Percentiles rank a stretch among this genome's conserved stretches.
Conservation (phyloP, 2,888 invertebrate species). For the Brassicogethes aeneus region DNA sequence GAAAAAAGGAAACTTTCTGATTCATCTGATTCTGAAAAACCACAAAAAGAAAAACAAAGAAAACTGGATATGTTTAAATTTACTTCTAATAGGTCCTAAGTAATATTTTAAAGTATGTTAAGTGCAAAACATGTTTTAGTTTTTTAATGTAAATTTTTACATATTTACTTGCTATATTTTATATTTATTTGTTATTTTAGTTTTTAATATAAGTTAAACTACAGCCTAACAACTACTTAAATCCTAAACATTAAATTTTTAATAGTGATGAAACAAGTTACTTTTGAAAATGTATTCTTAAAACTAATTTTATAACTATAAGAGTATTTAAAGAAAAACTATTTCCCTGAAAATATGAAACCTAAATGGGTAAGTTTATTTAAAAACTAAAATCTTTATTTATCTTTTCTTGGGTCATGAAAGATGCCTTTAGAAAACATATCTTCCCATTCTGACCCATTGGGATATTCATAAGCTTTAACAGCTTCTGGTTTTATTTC, state of each 20-base stretch:
- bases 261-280: conserved; percentile 7
- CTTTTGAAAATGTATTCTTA: too few species aligned
- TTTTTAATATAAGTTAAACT: too few species aligned
- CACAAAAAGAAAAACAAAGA: conserved; percentile 41
- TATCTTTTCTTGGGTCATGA: conserved; percentile 39
- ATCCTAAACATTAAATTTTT: conserved; percentile 6
- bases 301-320: too few species aligned
- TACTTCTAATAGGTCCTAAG: too few species aligned
- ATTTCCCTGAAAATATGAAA: too few species aligned
- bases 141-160: background rate
- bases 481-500: conserved; percentile 63
- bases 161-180: conserved; percentile 3
- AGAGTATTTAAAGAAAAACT: too few species aligned
- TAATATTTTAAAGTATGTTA: conserved; percentile 9
- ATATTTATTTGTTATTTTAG: too few species aligned
- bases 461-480: conserved; percentile 63
- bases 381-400: conserved; percentile 12
- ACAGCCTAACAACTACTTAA: conserved; percentile 3
- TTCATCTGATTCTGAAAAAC: conserved; percentile 29
- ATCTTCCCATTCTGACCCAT: conserved; percentile 67
- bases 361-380: too few species aligned
- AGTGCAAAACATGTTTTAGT: background rate
- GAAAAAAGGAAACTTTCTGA: conserved; percentile 37
- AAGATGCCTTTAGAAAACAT: conserved; percentile 55
- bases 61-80: conserved; percentile 41